Conservation (phyloP, 2,797 vertebrate genomes). For the Propithecus deckenii region DNA sequence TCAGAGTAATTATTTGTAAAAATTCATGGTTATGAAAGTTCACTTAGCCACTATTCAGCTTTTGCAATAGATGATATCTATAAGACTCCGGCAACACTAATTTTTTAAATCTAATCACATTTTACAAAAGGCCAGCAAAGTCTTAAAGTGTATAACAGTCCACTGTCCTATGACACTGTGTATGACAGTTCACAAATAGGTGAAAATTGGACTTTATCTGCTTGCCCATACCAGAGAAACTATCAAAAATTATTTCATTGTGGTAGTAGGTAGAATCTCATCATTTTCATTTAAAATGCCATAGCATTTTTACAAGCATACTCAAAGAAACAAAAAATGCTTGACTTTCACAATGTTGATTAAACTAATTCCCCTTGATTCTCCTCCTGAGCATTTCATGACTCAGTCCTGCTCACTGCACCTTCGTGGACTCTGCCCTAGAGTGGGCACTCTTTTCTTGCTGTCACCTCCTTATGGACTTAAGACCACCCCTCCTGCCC, state of each 20-base stretch:
- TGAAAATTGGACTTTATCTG: neutral
- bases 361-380: neutral
- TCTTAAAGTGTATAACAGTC: neutral
- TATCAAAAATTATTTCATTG: neutral
- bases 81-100: neutral
- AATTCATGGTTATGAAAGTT: neutral
- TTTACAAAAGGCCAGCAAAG: constrained; percentile 23
- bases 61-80: neutral
- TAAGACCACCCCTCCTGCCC: neutral
- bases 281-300: constrained; percentile 33
- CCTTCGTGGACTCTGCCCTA: neutral
- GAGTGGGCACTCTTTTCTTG: neutral
- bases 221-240: neutral
- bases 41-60: neutral
- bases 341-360: neutral
- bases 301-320: neutral
- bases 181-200: neutral
- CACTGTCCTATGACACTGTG: neutral
- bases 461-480: neutral
- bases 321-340: neutral
- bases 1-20: neutral
- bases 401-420: too few species aligned
- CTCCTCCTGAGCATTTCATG: neutral
- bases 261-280: neutral
- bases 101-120: neutral